Evolutionary conservation across 1,140 invertebrate species (phyloP).

Genomic region (Musca vetustissima): DNA sequence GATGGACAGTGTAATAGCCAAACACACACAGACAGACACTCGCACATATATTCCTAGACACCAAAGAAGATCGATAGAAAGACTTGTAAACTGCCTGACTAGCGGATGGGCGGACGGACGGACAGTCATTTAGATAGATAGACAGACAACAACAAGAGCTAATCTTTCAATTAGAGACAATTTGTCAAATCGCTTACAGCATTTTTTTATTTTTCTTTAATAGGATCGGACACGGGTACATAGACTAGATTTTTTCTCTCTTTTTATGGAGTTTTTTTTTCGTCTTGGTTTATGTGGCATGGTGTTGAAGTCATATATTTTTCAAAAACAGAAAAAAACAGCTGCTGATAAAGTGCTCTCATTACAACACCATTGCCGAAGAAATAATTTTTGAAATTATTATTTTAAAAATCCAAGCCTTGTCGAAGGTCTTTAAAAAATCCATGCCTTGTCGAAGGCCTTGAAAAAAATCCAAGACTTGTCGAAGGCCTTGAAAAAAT

Average conservation of each 20-base stretch:
- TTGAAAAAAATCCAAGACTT: too few relatives aligned
- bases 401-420: too few relatives aligned
- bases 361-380: background rate
- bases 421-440: too few relatives aligned
- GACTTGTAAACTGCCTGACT: background rate
- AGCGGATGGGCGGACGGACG: too few relatives aligned
- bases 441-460: too few relatives aligned
- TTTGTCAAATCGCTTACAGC: conserved; percentile 54
- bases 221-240: conserved; percentile 5
- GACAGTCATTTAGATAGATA: conserved; percentile 4
- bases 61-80: background rate
- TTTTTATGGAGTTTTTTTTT: background rate
- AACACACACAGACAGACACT: background rate
- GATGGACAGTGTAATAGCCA: background rate
- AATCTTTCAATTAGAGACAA: conserved; percentile 57
- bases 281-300: background rate
- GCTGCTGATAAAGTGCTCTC: background rate
- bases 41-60: too few relatives aligned
- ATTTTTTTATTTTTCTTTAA: conserved; percentile 17
- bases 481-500: too few relatives aligned
- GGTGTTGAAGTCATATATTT: conserved; percentile 5
- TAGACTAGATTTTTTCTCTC: background rate
- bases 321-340: background rate
- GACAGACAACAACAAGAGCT: conserved; percentile 44
- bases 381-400: too few relatives aligned